A percentile compares a stretch with the other conserved stretches of the same genome.
phyloP scores from a whole-genome alignment of 2,113 vertebrate genomes.

The Eurypyga helias region DNA sequence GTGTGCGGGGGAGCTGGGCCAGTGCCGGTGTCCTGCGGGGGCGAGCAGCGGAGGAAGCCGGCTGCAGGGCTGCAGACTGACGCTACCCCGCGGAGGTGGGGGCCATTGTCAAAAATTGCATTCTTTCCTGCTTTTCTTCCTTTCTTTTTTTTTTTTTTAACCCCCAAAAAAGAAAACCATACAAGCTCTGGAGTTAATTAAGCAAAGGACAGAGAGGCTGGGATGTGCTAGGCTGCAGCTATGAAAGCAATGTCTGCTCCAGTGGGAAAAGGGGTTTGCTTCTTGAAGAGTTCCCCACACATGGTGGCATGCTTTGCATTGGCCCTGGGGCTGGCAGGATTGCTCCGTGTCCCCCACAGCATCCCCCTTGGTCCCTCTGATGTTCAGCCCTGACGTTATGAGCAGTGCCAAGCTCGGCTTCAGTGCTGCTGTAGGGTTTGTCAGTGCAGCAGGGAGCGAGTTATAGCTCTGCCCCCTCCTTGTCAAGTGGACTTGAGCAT shows the following conservation, averaged over 20 bases:
- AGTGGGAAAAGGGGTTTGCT: background rate
- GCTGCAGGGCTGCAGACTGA: background rate
- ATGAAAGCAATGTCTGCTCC: background rate
- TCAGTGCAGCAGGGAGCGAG: background rate
- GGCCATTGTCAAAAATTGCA: background rate
- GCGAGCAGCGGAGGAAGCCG: background rate
- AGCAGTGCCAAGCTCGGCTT: rapidly evolving
- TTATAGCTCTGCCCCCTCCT: background rate
- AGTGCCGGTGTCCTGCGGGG: constrained; percentile 6
- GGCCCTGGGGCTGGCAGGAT: background rate
- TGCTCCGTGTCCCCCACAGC: background rate
- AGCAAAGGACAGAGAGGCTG: background rate
- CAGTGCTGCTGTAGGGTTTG: background rate
- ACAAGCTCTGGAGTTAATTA: constrained; percentile 51
- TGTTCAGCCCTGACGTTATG: rapidly evolving
- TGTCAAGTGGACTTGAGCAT: background rate
- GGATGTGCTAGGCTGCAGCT: background rate
- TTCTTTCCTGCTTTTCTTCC: background rate
- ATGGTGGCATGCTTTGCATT: rapidly evolving
- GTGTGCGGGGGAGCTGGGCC: constrained; percentile 41
- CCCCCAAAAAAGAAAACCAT: background rate
- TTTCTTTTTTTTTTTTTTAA: background rate
- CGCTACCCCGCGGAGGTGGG: background rate
- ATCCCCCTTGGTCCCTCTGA: background rate
- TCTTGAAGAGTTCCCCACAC: background rate